Percentiles rank a stretch among this genome's conserved stretches.
Conservation (phyloP, 2,888 invertebrate species). For the Crioceris asparagi region DNA sequence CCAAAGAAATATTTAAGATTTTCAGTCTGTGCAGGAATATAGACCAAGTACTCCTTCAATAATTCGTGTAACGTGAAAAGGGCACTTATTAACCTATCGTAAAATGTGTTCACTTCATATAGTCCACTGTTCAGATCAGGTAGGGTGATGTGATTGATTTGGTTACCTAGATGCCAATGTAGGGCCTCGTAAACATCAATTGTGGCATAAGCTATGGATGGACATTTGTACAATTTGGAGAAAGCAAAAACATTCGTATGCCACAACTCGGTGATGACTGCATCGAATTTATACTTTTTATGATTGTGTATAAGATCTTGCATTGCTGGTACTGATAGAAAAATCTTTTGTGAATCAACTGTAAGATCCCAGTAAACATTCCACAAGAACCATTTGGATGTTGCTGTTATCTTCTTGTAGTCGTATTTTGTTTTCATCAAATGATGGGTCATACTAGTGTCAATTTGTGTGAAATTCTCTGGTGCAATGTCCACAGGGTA, state of each 20-base stretch:
- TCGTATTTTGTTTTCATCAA: no score
- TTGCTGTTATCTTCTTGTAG: constrained; percentile 12
- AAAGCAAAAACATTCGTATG: no score
- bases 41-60: constrained; percentile 4
- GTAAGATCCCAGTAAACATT: no score
- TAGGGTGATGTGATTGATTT: constrained; percentile 29
- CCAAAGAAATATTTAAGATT: constrained; percentile 27
- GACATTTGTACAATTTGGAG: constrained; percentile 29
- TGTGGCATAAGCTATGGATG: constrained; percentile 30
- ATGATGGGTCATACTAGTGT: constrained; percentile 31
- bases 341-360: no score
- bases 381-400: no score
- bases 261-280: no score
- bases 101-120: constrained; percentile 21
- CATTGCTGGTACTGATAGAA: no score
- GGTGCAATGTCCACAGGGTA: constrained; percentile 36
- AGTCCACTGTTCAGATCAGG: constrained; percentile 27
- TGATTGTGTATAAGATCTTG: no score
- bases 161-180: no score
- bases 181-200: no score
- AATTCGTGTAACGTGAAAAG: constrained; percentile 11
- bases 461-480: constrained; percentile 37
- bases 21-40: constrained; percentile 14
- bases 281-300: constrained; percentile 30
- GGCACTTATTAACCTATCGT: constrained; percentile 25